phyloP scores from a whole-genome alignment of 2,888 invertebrate genomes.

The Azorinus chamasolen region DNA sequence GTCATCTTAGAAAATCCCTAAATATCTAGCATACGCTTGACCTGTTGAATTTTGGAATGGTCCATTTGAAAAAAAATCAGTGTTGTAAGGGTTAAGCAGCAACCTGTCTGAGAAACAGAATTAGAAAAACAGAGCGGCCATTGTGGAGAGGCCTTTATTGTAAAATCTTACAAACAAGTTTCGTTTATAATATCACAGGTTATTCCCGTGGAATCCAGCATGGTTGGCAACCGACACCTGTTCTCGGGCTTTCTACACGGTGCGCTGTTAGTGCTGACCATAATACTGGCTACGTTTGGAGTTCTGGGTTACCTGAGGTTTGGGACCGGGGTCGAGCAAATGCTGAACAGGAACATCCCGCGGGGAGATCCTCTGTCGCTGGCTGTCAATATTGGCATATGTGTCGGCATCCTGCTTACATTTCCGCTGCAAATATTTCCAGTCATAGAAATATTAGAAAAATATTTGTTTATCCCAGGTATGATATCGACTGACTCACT shows the following conservation, averaged over 20 bases:
- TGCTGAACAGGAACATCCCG: constrained; percentile 81
- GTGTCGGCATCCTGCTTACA: constrained; percentile 82
- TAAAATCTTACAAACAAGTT: too few relatives aligned
- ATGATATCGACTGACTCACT: constrained; percentile 4
- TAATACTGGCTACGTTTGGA: constrained; percentile 80
- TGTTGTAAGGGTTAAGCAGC: too few relatives aligned
- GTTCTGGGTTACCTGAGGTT: constrained; percentile 82
- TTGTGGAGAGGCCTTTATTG: too few relatives aligned
- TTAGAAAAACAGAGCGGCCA: too few relatives aligned
- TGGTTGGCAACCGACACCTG: constrained; percentile 84
- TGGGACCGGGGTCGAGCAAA: constrained; percentile 79
- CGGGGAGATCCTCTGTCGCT: constrained; percentile 66
- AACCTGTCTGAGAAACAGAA: too few relatives aligned
- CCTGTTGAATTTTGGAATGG: too few relatives aligned
- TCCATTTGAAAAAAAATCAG: too few relatives aligned
- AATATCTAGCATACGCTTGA: too few relatives aligned
- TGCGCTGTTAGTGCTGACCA: constrained; percentile 72
- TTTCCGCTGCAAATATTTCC: constrained; percentile 84
- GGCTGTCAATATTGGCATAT: constrained; percentile 81
- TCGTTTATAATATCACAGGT: constrained; percentile 73
- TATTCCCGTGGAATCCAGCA: constrained; percentile 85
- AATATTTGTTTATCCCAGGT: constrained; percentile 79
- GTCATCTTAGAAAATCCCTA: too few relatives aligned
- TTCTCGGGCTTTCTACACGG: constrained; percentile 81
- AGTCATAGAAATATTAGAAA: constrained; percentile 82